phyloP scores from a whole-genome alignment of 2,113 vertebrate genomes.

The Rhizomys pruinosus region DNA sequence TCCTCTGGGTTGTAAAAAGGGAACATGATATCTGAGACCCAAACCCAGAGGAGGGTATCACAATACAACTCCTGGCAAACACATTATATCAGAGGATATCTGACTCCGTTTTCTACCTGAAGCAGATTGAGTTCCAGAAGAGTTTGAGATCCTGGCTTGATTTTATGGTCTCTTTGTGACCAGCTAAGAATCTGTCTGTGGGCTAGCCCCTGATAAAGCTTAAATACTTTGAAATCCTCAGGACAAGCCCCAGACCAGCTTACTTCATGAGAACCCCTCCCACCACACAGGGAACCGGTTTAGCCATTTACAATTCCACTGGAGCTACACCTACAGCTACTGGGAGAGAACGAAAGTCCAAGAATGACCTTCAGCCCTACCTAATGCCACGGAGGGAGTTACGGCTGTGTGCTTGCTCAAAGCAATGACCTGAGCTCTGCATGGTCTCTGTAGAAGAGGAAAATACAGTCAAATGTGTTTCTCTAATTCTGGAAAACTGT shows the following conservation, averaged over 20 bases:
- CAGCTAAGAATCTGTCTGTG: neutral
- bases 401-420: neutral
- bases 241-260: neutral
- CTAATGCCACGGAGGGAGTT: neutral
- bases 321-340: neutral
- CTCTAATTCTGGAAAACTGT: neutral
- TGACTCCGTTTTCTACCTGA: neutral
- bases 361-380: neutral
- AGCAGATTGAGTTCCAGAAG: neutral
- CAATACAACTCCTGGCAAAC: slow-evolving; percentile 15
- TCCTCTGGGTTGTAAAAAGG: neutral
- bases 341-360: neutral
- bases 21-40: neutral
- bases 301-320: neutral
- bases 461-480: neutral
- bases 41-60: slow-evolving; percentile 5
- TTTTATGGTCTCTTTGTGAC: neutral
- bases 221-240: neutral
- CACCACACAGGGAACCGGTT: neutral
- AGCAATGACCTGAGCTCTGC: neutral
- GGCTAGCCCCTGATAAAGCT: neutral
- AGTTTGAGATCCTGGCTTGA: neutral
- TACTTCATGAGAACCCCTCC: neutral
- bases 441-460: neutral
- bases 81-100: neutral